phyloP scores from a whole-genome alignment of 2,113 vertebrate genomes.

The Fulmarus glacialis region DNA sequence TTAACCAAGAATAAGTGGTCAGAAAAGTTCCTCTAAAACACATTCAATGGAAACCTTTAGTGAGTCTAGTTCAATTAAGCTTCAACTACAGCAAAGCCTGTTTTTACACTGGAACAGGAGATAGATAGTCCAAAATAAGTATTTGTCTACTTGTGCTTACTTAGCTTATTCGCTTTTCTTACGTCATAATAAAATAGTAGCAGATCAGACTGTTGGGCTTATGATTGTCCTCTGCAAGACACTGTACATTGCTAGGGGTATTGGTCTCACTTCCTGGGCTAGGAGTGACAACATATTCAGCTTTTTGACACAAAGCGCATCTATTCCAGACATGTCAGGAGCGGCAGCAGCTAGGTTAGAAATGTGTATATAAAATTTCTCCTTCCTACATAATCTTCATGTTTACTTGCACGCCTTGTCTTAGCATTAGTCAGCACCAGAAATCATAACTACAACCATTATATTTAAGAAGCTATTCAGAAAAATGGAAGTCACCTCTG shows the following conservation, averaged over 20 bases:
- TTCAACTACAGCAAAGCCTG: background rate
- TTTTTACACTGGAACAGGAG: background rate
- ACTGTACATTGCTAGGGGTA: background rate
- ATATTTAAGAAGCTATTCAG: background rate
- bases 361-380: background rate
- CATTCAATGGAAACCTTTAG: background rate
- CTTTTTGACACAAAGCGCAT: background rate
- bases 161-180: background rate
- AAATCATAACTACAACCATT: background rate
- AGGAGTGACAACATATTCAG: conserved; percentile 27
- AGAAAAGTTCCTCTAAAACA: background rate
- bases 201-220: conserved; percentile 46
- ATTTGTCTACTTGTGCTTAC: background rate
- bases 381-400: background rate
- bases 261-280: conserved; percentile 63
- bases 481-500: conserved; percentile 83
- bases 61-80: background rate
- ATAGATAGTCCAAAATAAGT: background rate
- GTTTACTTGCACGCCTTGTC: background rate
- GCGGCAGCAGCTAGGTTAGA: background rate
- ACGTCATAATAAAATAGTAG: conserved; percentile 22
- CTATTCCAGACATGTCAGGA: background rate
- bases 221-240: conserved; percentile 47
- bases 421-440: background rate
- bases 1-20: background rate